Conservation (phyloP, 2,113 vertebrate genomes). For the Corythoichthys intestinalis region DNA sequence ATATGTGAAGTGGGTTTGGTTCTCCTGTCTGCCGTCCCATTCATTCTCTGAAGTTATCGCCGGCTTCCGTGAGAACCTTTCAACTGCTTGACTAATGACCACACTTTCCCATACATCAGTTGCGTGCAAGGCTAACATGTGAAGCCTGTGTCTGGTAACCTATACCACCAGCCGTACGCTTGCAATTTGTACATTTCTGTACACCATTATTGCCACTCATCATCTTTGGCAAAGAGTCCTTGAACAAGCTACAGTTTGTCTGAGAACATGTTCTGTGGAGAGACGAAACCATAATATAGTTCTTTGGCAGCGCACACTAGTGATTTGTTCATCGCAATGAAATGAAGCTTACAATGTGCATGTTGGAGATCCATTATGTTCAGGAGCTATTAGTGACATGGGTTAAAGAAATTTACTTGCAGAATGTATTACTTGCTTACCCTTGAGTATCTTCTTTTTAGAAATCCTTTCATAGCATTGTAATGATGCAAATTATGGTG, state of each 20-base stretch:
- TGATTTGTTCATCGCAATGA: neutral
- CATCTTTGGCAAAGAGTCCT: neutral
- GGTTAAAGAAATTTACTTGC: neutral
- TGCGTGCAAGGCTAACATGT: neutral
- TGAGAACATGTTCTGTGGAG: neutral
- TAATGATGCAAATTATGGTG: no score
- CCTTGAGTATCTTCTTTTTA: no score
- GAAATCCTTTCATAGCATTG: no score
- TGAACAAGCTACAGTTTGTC: neutral
- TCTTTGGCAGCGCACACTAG: neutral
- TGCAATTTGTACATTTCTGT: neutral
- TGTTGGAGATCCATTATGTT: neutral
- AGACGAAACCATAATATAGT: neutral
- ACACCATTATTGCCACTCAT: neutral
- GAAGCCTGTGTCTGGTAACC: neutral
- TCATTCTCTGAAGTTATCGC: constrained; percentile 40
- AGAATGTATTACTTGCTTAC: no score
- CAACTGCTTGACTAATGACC: neutral
- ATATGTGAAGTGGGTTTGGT: constrained; percentile 60
- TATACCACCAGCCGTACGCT: neutral
- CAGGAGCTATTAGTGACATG: neutral
- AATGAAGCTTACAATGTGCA: neutral
- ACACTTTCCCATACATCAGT: neutral
- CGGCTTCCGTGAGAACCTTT: constrained; percentile 13
- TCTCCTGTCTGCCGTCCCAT: constrained; percentile 13